Percentiles rank a stretch among this genome's conserved stretches.
Conservation (phyloP, 1,140 invertebrate species). For the Neodiprion fabricii region DNA sequence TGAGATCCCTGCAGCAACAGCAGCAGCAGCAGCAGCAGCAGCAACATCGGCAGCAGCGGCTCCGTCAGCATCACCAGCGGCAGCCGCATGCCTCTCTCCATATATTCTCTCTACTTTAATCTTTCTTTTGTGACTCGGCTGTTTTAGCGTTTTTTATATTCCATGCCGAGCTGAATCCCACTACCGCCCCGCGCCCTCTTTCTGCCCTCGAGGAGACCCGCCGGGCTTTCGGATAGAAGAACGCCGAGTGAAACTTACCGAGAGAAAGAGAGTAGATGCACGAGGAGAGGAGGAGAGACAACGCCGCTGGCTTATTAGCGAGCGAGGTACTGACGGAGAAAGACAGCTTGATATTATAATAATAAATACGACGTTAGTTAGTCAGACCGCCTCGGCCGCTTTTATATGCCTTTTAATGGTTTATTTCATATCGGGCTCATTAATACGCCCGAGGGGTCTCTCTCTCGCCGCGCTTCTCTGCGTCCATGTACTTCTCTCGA, state of each 20-base stretch:
- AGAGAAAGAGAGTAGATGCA: conserved; percentile 23
- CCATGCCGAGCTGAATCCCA: conserved; percentile 34
- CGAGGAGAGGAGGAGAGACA: conserved; percentile 25
- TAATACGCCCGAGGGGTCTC: conserved; percentile 25
- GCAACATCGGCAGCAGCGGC: conserved; percentile 13
- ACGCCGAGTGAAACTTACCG: conserved; percentile 19
- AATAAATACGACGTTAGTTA: conserved; percentile 35
- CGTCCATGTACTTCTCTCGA: not conserved
- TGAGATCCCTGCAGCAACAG: too few species aligned
- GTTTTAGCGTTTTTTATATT: conserved; percentile 60
- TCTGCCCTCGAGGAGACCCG: not conserved
- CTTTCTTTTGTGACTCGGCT: conserved; percentile 59
- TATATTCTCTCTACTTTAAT: conserved; percentile 44
- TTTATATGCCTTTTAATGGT: conserved; percentile 4
- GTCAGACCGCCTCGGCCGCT: conserved; percentile 27
- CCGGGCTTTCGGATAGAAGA: not conserved
- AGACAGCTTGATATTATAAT: conserved; percentile 41
- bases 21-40: not conserved
- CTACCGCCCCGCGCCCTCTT: not conserved
- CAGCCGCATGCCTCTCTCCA: conserved; percentile 35
- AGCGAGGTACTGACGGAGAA: conserved; percentile 29
- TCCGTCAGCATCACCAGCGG: conserved; percentile 21
- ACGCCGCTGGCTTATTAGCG: conserved; percentile 14
- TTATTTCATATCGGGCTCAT: conserved; percentile 29
- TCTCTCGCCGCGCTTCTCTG: not conserved